Conservation (phyloP, 1,140 invertebrate genomes). For the Berghia stephanieae region DNA sequence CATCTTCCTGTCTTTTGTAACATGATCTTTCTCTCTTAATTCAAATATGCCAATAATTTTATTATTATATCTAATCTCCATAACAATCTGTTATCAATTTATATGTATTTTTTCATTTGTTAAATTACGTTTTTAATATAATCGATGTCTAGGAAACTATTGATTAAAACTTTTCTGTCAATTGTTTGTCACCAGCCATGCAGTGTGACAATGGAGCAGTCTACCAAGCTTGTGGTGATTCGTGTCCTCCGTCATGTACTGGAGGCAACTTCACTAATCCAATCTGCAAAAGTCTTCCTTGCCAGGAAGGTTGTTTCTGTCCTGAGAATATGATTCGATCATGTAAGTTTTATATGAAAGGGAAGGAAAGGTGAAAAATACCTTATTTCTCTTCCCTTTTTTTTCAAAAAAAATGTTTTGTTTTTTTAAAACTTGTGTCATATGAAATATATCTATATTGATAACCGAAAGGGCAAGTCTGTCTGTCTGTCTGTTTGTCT, state of each 20-base stretch:
- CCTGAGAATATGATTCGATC: slow-evolving; percentile 77
- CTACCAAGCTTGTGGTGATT: slow-evolving; percentile 81
- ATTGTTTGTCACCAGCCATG: slow-evolving; percentile 73
- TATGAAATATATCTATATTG: too few species aligned
- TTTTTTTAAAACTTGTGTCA: too few species aligned
- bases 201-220: slow-evolving; percentile 85
- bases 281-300: slow-evolving; percentile 73
- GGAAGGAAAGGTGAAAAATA: too few species aligned
- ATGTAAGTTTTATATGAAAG: slow-evolving; percentile 51
- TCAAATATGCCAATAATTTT: too few species aligned
- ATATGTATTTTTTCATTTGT: not conserved
- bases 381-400: too few species aligned
- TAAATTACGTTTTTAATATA: not conserved
- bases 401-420: too few species aligned
- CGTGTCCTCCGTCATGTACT: slow-evolving; percentile 77
- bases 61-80: too few species aligned
- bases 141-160: not conserved
- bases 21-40: too few species aligned
- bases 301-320: slow-evolving; percentile 90
- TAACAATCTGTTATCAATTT: not conserved
- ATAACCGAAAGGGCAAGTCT: too few species aligned
- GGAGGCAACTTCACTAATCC: slow-evolving; percentile 73
- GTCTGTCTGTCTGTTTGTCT: too few species aligned
- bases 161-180: not conserved
- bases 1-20: too few species aligned